Evolutionary conservation across 2,113 vertebrate species (phyloP), one percentile per base, ranked within the genome.

Genomic region (Geococcyx californianus): DNA sequence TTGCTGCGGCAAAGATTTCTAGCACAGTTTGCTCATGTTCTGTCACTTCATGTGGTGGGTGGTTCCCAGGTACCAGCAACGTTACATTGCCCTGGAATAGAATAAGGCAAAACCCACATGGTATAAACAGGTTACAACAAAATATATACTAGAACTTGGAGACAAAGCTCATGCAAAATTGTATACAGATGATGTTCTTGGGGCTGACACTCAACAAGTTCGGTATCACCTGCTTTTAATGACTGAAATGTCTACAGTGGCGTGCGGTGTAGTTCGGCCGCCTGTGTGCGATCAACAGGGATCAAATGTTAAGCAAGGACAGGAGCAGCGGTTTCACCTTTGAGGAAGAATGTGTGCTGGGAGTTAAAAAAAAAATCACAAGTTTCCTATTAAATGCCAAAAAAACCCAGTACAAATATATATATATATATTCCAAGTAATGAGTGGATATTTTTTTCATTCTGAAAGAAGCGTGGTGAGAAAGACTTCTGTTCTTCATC

Each of bases 51-150:
- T 1, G 28, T 40, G 68, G 40, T 1, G 1, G 13, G 21, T 38
- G n/a, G 40, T 17, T 80, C 28, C 47, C 16, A 42, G 49, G 67
- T 19, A 12, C 6, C 38, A 11, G 28, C 44, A 34, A 3, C 26
- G 7, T 55, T 11, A 0, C 10, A 0, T 2, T 0, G 3, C 38
- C 34, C 25, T 16, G 59, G 52, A 45, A 45, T 45, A 16, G 44
- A 28, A 3, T 66, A 11, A 52, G 55, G 82, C 42, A 58, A 21
- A 66, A 26, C 29, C 7, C 3, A 2, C 0, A 9, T 1, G 10
- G 9, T 10, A 4, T 10, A 2, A 42, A 26, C 6, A 54, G 44
- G 19, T 38, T 11, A 6, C 24, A 33, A 20, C 17, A 52, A 34
- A 33, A 23, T 13, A 4, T 0, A 0, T 11, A 29, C 23, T 49